Base-by-base conservation (phyloP, 1,140 invertebrate species). In the Pseudoatta argentina region DNA sequence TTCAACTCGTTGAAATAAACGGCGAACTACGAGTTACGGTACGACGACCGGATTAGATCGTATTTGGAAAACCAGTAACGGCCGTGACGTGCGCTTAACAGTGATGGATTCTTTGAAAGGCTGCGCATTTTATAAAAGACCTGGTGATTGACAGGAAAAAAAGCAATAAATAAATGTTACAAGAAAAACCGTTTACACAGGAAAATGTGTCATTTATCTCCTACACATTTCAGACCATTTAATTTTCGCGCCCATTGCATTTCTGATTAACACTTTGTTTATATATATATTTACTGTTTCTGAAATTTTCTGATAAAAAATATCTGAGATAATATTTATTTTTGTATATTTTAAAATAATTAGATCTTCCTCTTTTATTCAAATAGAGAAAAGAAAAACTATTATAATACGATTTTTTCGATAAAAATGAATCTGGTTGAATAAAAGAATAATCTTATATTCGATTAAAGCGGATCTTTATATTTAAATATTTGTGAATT, bases 51-150 rank as follows among this genome's bases (percentile, higher is more conserved):
- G 86, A 87, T 90, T 90, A 89, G 76, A 64, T 90, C 77, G 66
- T 88, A 90, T 90, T 90, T 82, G 86, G 86, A 81, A 81, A 87
- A 89, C 44, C 72, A 89, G 81, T 81, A 81, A 71, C 39, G 55
- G 34, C 39, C 69, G 27, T 7, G 57, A 18, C n/a, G 44, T 14
- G 51, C 72, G 51, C 0, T 51, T 51, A 14, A 12, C 27, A 55
- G 39, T 10, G 21, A 18, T 21, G 48, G 51, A 71, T 69, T 69
- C 3, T 64, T 71, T 14, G 30, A 55, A 67, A 27, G 3, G 6
- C n/a, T n/a, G 12, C 21, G 30, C 39, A 39, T 67, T 69, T 81
- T 51, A 34, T 34, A 44, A 57, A 69, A 7, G 5, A 48, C 14
- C 16, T 7, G 3, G 0, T 24, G 5, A 27, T 24, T 39, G 16